These are phyloP conservation scores for Myzus persicae DNA, from an alignment of 1,140 invertebrate genomes.

Conservation along the genomic window DNA sequence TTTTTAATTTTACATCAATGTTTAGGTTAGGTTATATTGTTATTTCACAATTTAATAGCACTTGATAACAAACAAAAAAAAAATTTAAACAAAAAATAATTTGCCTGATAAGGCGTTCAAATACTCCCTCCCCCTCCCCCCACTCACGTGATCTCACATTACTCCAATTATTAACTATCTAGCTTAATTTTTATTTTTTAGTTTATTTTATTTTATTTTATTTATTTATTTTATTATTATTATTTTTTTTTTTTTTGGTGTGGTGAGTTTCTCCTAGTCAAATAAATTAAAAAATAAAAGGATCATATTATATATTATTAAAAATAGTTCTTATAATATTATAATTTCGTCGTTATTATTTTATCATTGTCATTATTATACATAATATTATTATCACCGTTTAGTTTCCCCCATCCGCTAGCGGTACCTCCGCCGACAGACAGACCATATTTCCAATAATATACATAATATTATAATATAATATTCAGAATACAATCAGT, in stretches of 20 bases:
- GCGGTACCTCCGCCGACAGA: constrained; percentile 36
- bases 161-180: constrained; percentile 58
- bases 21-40: constrained; percentile 56
- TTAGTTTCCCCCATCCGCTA: background rate
- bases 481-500: constrained; percentile 36
- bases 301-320: constrained; percentile 38
- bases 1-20: constrained; percentile 52
- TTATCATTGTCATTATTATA: constrained; percentile 8
- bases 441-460: background rate
- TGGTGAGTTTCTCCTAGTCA: constrained; percentile 64
- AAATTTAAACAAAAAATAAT: background rate
- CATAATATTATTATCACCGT: background rate
- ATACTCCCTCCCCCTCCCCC: background rate
- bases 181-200: constrained; percentile 60
- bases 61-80: constrained; percentile 28
- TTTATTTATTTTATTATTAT: constrained; percentile 59
- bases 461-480: background rate
- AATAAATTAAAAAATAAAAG: constrained; percentile 60
- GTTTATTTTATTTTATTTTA: constrained; percentile 59
- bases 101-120: background rate
- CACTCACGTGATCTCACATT: constrained; percentile 61
- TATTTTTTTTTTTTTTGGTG: constrained; percentile 61
- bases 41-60: constrained; percentile 57
- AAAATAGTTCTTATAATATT: constrained; percentile 19
- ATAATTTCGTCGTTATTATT: constrained; percentile 51